Conservation (phyloP, 2,888 invertebrate species). For the Philereme vetulata region DNA sequence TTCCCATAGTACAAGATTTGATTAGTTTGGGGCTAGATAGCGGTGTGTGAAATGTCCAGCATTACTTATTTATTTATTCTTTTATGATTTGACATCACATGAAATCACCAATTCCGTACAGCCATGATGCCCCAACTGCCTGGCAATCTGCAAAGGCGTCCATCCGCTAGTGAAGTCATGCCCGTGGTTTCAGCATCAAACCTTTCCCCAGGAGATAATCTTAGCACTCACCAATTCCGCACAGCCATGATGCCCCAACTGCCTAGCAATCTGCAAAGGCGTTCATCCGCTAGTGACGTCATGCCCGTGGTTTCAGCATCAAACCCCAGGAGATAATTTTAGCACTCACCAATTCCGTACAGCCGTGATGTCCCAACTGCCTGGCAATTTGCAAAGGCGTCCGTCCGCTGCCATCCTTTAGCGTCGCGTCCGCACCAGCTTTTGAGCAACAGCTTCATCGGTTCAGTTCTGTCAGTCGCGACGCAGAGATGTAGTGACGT, state of each 20-base stretch:
- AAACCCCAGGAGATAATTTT: background rate
- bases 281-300: slow-evolving; percentile 94
- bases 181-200: slow-evolving; percentile 39
- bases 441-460: slow-evolving; percentile 95
- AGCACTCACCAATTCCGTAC: slow-evolving; percentile 92
- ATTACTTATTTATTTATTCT: too few relatives aligned
- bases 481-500: slow-evolving; percentile 96
- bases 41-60: too few relatives aligned
- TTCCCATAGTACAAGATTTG: too few relatives aligned
- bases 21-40: too few relatives aligned
- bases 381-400: slow-evolving; percentile 95
- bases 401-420: slow-evolving; percentile 93
- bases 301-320: slow-evolving; percentile 45
- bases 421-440: slow-evolving; percentile 92
- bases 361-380: slow-evolving; percentile 92
- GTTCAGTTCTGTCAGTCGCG: slow-evolving; percentile 94
- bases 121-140: slow-evolving; percentile 92
- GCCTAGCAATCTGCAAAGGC: slow-evolving; percentile 94
- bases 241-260: slow-evolving; percentile 92
- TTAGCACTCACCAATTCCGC: slow-evolving; percentile 90
- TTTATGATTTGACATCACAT: too few relatives aligned
- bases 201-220: background rate
- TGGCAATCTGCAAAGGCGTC: slow-evolving; percentile 92
- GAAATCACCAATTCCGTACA: slow-evolving; percentile 93
- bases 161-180: slow-evolving; percentile 92